phyloP scores from a whole-genome alignment of 2,888 invertebrate species.

The Rhamnusium bicolor region DNA sequence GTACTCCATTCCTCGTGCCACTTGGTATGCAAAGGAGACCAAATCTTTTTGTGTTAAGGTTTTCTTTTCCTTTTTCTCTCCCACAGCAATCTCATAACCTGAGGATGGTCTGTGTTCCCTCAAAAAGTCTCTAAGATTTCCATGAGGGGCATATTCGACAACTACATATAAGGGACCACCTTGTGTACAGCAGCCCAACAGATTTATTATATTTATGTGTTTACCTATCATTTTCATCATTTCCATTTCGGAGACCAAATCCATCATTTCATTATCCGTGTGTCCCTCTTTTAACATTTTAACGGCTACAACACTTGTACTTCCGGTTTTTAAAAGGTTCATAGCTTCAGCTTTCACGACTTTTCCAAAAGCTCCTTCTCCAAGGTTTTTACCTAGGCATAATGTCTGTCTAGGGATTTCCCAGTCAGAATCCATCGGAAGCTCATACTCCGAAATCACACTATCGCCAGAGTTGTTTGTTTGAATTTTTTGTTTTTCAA shows the following conservation, averaged over 20 bases:
- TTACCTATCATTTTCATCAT: slow-evolving; percentile 99
- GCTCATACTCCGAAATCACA: slow-evolving; percentile 93
- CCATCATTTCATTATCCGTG: slow-evolving; percentile 97
- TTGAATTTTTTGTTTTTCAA: slow-evolving; percentile 88
- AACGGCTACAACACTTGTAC: slow-evolving; percentile 90
- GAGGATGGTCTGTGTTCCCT: slow-evolving; percentile 85
- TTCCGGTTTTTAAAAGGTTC: slow-evolving; percentile 80
- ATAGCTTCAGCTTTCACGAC: slow-evolving; percentile 92
- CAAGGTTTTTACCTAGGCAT: slow-evolving; percentile 86
- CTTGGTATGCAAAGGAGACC: slow-evolving; percentile 96
- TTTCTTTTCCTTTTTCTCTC: slow-evolving; percentile 79
- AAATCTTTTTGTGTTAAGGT: slow-evolving; percentile 92
- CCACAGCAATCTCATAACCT: slow-evolving; percentile 82
- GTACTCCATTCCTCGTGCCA: slow-evolving; percentile 98
- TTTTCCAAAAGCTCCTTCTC: slow-evolving; percentile 98
- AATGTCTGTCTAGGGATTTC: slow-evolving; percentile 89
- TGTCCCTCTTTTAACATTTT: slow-evolving; percentile 99
- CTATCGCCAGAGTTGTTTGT: slow-evolving; percentile 80
- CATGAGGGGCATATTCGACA: slow-evolving; percentile 91
- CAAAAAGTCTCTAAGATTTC: slow-evolving; percentile 96
- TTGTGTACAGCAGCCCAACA: slow-evolving; percentile 96
- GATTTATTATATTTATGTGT: slow-evolving; percentile 97
- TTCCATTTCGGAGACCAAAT: slow-evolving; percentile 98
- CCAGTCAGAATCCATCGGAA: slow-evolving; percentile 96
- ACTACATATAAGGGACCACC: slow-evolving; percentile 91